Percentiles rank a stretch among this genome's conserved stretches.
Conservation (phyloP, 2,113 vertebrate species). For the Albula glossodonta region DNA sequence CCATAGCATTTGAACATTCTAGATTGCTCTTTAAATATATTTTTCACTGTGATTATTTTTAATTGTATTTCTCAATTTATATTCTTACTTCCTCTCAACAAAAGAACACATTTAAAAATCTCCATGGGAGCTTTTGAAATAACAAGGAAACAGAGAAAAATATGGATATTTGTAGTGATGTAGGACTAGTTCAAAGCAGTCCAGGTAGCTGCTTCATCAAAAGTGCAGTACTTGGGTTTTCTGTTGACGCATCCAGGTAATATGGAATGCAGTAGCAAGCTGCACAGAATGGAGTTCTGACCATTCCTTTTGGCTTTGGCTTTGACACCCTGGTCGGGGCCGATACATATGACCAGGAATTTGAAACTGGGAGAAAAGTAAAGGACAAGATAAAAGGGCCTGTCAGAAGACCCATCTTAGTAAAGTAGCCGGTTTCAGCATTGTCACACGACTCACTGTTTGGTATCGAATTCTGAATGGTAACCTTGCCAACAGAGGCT, state of each 20-base stretch:
- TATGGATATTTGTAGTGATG: not conserved
- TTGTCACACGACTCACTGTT: not conserved
- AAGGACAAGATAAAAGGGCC: not conserved
- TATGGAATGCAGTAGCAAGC: not conserved
- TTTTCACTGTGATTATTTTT: not conserved
- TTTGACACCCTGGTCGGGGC: not conserved
- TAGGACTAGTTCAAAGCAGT: not conserved
- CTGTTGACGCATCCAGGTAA: not conserved
- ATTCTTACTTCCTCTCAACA: not conserved
- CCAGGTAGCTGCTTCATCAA: not conserved
- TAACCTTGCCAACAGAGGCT: not conserved
- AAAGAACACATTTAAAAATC: not conserved
- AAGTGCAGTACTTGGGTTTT: not conserved
- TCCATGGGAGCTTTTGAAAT: not conserved
- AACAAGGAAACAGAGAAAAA: not conserved
- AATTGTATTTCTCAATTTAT: not conserved
- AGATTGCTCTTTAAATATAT: not conserved
- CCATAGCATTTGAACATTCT: not conserved
- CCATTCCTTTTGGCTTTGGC: not conserved
- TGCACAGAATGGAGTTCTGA: not conserved
- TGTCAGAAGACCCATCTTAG: not conserved
- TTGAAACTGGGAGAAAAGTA: not conserved
- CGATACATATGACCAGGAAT: not conserved
- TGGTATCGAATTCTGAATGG: not conserved
- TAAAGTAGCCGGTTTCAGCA: not conserved